These are phyloP conservation scores for Epizoanthus rinbou DNA, from an alignment of 92 coral and sea anemone species.

Conservation along the genomic window DNA sequence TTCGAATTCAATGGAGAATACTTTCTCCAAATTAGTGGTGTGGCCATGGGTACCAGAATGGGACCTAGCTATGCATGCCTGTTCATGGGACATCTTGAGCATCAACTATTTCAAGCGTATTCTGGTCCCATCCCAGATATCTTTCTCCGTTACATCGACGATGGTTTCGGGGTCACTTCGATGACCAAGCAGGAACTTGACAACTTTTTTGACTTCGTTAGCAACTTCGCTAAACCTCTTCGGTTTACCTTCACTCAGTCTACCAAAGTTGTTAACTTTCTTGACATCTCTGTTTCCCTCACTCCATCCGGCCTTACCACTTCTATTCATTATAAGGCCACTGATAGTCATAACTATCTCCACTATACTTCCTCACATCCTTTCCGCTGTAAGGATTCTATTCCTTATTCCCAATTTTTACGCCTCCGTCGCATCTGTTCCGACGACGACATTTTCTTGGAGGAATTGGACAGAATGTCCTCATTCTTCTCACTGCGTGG, in stretches of 20 bases:
- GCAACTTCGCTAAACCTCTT: slow-evolving; percentile 19
- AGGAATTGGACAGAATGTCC: slow-evolving; percentile 17
- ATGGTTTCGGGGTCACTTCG: slow-evolving; percentile 12
- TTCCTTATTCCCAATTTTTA: slow-evolving; percentile 49
- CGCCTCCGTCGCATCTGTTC: slow-evolving; percentile 62
- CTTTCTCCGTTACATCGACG: slow-evolving; percentile 32
- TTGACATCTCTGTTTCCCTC: background rate
- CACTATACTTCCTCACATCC: slow-evolving; percentile 37
- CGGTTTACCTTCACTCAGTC: background rate
- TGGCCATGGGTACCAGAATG: slow-evolving; percentile 14
- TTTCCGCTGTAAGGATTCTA: slow-evolving; percentile 4
- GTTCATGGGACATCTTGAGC: background rate
- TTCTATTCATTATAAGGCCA: slow-evolving; percentile 32
- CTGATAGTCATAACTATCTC: slow-evolving; percentile 23
- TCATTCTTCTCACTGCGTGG: slow-evolving; percentile 13
- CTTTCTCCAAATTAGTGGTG: slow-evolving; percentile 24
- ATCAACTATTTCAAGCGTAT: slow-evolving; percentile 14
- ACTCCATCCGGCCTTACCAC: background rate
- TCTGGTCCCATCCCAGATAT: slow-evolving; percentile 15
- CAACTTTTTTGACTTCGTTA: slow-evolving; percentile 9
- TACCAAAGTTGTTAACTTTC: background rate
- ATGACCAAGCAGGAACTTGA: slow-evolving; percentile 4
- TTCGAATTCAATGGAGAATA: slow-evolving; percentile 10
- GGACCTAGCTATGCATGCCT: background rate
- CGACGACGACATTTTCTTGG: slow-evolving; percentile 32